Evolutionary conservation across 2,113 vertebrate genomes (phyloP), one percentile per base, ranked within the genome.

Genomic region (Takifugu bimaculatus): DNA sequence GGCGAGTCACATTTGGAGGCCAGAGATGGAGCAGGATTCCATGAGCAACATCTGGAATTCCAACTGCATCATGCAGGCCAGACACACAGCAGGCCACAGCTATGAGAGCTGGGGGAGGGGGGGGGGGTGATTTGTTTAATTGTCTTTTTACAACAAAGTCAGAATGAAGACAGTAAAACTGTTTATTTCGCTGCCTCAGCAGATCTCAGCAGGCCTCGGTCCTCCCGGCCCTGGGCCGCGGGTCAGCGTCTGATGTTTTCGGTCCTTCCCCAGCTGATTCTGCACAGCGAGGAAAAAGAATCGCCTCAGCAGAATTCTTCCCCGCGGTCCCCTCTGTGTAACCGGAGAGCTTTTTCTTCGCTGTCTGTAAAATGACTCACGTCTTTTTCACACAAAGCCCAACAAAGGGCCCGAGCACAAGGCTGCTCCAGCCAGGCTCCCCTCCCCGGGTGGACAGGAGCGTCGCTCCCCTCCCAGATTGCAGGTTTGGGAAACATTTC

Each of bases 41-140:
- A 85, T 83, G 74, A 87, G 52, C 82, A 88, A 90, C 91, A 92
- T 90, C 91, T 92, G 90, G 91, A 89, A 89, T 88, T 88, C 78
- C 73, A 67, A 88, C 85, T 88, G 85, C 75, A 82, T 89, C 82
- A 72, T 71, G 73, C 78, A 63, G 57, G 72, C 80, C 77, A 50
- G 15, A 51, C 50, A 12, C 25, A 13, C 50, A 51, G 50, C 50
- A 26, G 50, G 29, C 2, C 35, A 10, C 35, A 39, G 35, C 35
- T 39, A 10, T 9, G 32, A 7, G 32, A 2, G 32, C 32, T 35
- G 35, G 35, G 35, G 35, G 35, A 11, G 2, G 35, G 35, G 35
- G 7, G 7, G 35, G 7, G 35, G 1, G 7, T 3, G 35, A 32
- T 62, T 15, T 13, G 42, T 57, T 70, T 63, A 15, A 67, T 59